Evolutionary conservation across 2,113 vertebrate genomes (phyloP), one percentile per base, ranked within the genome.

Genomic region (Suricata suricatta): DNA sequence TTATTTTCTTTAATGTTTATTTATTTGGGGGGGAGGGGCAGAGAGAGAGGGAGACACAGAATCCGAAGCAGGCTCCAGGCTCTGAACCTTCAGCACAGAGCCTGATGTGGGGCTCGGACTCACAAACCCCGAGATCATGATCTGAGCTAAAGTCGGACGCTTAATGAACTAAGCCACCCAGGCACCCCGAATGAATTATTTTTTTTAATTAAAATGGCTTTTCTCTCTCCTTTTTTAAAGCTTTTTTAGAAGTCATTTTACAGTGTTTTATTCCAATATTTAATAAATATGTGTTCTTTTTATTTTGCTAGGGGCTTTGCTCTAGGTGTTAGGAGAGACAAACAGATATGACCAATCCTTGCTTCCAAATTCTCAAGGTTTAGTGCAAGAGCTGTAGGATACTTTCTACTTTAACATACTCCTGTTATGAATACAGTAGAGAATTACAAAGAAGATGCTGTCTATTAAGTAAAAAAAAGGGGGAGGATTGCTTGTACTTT

Each of bases 201-300:
- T 83, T 85, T 81, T 81, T 27, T 76, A 94, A 83, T 83, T 27
- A 87, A 68, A 19, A 63, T 93, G 6, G 2, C 5, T 71, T 76
- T 7, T 57, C 5, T 57, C 54, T 57, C 17, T 57, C 76, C 68
- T 15, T 52, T 66, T 41, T 76, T 71, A 41, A 41, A 41, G 76
- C 72, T 95, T 90, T 82, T 76, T 71, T 64, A n/a, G 66, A 88
- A 96, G n/a, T 91, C 12, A 93, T 84, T 93, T 95, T 87, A 71
- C 23, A 66, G 68, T 66, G 19, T 97, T 91, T 83, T 81, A 85
- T 79, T 86, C 17, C 2, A 77, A 3, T 72, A 83, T 93, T 90
- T 86, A 92, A 84, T 89, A 92, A 89, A 84, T 68, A 54, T 33
- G 0, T 72, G 57, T 89, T 93, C n/a, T 54, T 69, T 87, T 96